phyloP scores from a whole-genome alignment of 2,797 vertebrate genomes.

The Pipistrellus kuhlii region DNA sequence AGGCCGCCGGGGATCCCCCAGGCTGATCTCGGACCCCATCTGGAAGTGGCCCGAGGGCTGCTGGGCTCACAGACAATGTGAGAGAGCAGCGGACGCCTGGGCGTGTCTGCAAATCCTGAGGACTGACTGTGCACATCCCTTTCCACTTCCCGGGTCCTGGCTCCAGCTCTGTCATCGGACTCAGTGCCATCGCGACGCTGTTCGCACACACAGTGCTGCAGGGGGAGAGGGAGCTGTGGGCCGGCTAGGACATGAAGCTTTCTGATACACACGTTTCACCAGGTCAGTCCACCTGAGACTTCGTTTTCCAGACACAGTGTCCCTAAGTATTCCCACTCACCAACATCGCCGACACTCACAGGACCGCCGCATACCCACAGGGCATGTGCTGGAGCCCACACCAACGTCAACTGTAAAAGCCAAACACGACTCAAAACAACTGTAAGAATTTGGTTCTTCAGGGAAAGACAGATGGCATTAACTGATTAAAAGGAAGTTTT shows the following conservation, averaged over 20 bases:
- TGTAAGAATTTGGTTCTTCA: too few species aligned
- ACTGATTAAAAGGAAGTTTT: too few species aligned
- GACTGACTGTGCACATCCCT: neutral
- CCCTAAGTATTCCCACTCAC: neutral
- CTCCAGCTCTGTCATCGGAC: too few species aligned
- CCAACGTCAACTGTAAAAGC: too few species aligned
- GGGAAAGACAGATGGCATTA: too few species aligned
- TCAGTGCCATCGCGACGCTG: too few species aligned
- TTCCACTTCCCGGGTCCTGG: too few species aligned
- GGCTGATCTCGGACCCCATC: too few species aligned
- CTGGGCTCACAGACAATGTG: neutral
- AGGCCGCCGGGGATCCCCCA: too few species aligned
- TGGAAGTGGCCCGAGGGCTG: neutral
- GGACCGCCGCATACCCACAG: neutral
- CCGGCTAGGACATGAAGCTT: neutral
- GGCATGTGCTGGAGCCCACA: neutral
- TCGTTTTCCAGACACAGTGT: neutral
- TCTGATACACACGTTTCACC: neutral
- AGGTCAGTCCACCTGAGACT: neutral
- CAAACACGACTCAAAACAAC: too few species aligned
- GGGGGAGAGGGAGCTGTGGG: too few species aligned
- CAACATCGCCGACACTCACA: neutral
- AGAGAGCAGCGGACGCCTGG: neutral
- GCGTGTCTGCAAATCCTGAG: neutral
- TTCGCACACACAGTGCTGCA: too few species aligned